phyloP scores from a whole-genome alignment of 2,888 invertebrate species.

The Shargacucullia verbasci region DNA sequence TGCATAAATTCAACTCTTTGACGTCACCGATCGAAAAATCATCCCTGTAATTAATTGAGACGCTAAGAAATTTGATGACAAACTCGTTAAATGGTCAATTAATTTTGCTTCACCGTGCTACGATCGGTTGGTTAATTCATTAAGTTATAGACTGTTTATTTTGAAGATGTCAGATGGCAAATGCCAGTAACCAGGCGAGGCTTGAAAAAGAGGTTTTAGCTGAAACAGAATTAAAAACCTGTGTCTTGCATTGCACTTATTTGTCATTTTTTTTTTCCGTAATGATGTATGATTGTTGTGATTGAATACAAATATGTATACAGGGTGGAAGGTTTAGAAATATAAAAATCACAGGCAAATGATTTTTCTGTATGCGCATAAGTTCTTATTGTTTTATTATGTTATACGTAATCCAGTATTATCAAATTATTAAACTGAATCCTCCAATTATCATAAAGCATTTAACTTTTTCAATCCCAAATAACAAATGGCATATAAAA shows the following conservation, averaged over 20 bases:
- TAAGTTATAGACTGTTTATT: conserved; percentile 35
- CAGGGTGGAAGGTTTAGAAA: too few relatives aligned
- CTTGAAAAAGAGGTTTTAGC: too few relatives aligned
- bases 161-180: conserved; percentile 22
- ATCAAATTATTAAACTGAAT: conserved; percentile 15
- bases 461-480: conserved; percentile 33
- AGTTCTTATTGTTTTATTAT: too few relatives aligned
- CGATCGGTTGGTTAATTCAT: conserved; percentile 51
- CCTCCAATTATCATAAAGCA: conserved; percentile 40
- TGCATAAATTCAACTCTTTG: conserved; percentile 50
- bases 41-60: conserved; percentile 64
- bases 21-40: conserved; percentile 64
- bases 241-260: too few relatives aligned
- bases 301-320: too few relatives aligned
- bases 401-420: too few relatives aligned
- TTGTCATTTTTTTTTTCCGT: too few relatives aligned
- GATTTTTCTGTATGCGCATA: too few relatives aligned
- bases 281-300: too few relatives aligned
- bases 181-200: too few relatives aligned
- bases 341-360: too few relatives aligned
- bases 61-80: conserved; percentile 65
- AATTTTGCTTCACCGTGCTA: conserved; percentile 60
- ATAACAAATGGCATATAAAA: conserved; percentile 43
- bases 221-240: too few relatives aligned
- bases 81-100: conserved; percentile 69